Base-by-base conservation (phyloP, 2,888 invertebrate genomes). In the Phengaris alcon region DNA sequence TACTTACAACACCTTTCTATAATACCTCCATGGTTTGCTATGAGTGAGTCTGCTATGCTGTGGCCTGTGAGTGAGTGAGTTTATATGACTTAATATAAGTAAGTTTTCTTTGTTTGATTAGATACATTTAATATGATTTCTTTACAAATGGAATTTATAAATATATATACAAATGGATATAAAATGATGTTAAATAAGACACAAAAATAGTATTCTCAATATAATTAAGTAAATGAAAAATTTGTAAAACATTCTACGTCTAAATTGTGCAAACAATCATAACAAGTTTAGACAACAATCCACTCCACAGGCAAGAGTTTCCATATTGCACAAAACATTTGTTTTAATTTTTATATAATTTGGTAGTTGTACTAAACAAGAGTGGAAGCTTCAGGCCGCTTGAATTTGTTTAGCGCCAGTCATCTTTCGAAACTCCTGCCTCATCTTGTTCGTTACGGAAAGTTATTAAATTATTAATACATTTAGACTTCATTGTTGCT, bases 201-300 rank as follows among this genome's bases (percentile, higher is more conserved):
- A 68, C 7, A 46, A 72, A n/a, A 48, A 22, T 73, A 52, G 54
- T 74, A 75, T 78, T 76, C 76, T 73, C 75, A 76, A 76, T 78
- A 77, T 78, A 78, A 77, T 78, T 76, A 78, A 77, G 76, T 78
- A 76, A 76, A 77, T 77, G 75, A 76, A 76, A 77, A 77, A 77
- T 74, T 74, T 73, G 75, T 76, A 77, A 77, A 76, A 78, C 73
- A 76, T 73, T 75, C 74, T 74, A 75, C 6, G 51, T 74, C 74
- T 64, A 76, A 77, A 76, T 77, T 78, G 78, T 78, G 78, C 78
- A 76, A 77, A 77, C 74, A 76, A 77, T 51, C 48, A 68, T 68
- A 68, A 74, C 68, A 72, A 72, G 54, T 74, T 72, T 12, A 51
- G 15, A 74, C 52, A 51, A 51, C 48, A 22, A 52, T 15, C 8